phyloP scores from a whole-genome alignment of 2,113 vertebrate species.

The Oryzias celebensis region DNA sequence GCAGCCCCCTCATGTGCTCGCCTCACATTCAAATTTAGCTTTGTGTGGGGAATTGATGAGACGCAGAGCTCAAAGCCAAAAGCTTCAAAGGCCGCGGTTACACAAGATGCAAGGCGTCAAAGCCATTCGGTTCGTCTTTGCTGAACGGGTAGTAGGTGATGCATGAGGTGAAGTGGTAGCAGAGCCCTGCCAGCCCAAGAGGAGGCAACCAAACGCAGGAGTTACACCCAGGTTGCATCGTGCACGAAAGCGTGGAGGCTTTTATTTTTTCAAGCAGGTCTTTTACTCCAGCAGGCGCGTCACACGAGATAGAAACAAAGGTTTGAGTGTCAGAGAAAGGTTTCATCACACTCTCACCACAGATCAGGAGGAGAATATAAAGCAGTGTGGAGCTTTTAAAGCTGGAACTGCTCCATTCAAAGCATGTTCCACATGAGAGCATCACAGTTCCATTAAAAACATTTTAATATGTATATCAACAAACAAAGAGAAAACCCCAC shows the following conservation, averaged over 20 bases:
- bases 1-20: constrained; percentile 49
- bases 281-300: no score
- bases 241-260: constrained; percentile 27
- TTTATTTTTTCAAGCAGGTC: constrained; percentile 1
- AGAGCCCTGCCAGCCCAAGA: constrained; percentile 33
- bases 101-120: constrained; percentile 71
- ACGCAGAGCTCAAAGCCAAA: constrained; percentile 67
- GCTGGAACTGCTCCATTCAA: no score
- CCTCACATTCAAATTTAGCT: constrained; percentile 68
- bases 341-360: no score
- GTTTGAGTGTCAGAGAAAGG: no score
- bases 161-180: constrained; percentile 46
- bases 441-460: no score
- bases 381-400: no score
- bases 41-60: constrained; percentile 72
- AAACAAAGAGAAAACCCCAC: no score
- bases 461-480: no score
- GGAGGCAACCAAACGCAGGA: constrained; percentile 50
- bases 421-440: no score
- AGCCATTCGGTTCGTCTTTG: constrained; percentile 65
- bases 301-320: no score
- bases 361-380: no score
- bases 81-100: constrained; percentile 70
- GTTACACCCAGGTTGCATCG: constrained; percentile 57
- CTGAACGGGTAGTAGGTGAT: constrained; percentile 58